These are phyloP conservation scores for Nebria ingens DNA, from an alignment of 1,140 invertebrate species.

Conservation along the genomic window DNA sequence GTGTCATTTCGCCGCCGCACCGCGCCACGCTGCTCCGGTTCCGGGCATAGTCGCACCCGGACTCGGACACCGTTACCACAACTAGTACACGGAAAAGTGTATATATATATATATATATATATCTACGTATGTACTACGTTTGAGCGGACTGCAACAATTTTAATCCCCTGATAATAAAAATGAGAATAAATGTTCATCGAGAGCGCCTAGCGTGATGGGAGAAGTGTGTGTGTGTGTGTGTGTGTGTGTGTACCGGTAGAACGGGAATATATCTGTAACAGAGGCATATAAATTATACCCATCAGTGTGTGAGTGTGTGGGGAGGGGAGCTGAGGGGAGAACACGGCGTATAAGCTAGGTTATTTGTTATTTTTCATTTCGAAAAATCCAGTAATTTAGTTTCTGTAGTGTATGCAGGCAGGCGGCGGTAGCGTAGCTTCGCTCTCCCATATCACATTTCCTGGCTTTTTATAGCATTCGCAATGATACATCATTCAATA, in stretches of 20 bases:
- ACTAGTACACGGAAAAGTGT: no score
- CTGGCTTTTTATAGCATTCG: conserved; percentile 35
- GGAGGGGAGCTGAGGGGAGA: no score
- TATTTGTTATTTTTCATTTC: conserved; percentile 38
- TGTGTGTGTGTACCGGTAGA: neutral
- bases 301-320: conserved; percentile 27
- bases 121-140: conserved; percentile 1
- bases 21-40: no score
- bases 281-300: conserved; percentile 31
- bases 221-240: neutral
- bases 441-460: conserved; percentile 35
- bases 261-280: conserved; percentile 6
- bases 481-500: conserved; percentile 38
- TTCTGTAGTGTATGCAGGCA: conserved; percentile 31
- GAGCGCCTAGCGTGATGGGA: conserved; percentile 18
- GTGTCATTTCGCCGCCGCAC: no score
- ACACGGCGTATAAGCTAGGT: conserved; percentile 34
- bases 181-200: conserved; percentile 35
- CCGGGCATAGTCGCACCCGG: no score
- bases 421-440: no score
- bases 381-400: conserved; percentile 36
- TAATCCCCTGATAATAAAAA: conserved; percentile 36
- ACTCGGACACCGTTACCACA: no score
- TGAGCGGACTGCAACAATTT: conserved; percentile 30
- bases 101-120: conserved; percentile 4